A percentile compares a stretch with the other conserved stretches of the same genome.
Evolutionary conservation across 2,113 vertebrate species (phyloP).

Genomic region (Bubo scandiacus): DNA sequence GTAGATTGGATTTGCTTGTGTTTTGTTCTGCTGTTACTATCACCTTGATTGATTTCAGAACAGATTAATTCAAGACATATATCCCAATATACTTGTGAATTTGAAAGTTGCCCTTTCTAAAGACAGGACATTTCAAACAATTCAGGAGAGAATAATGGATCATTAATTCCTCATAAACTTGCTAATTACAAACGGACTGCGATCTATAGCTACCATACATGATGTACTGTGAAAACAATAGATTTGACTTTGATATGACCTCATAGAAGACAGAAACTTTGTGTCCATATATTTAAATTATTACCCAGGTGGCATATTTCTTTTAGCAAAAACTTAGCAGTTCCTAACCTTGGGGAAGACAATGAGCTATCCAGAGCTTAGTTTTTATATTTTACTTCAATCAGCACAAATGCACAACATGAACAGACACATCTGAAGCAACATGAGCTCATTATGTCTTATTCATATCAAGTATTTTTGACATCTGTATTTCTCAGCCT

Average conservation of each 20-base stretch:
- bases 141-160: constrained; percentile 39
- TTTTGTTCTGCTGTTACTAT: background rate
- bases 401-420: background rate
- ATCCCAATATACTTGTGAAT: background rate
- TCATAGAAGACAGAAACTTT: constrained; percentile 7
- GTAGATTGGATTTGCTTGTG: background rate
- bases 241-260: constrained; percentile 31
- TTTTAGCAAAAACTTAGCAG: background rate
- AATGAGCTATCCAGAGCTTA: background rate
- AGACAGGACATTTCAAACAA: constrained; percentile 21
- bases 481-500: background rate
- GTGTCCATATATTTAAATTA: background rate
- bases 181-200: constrained; percentile 44
- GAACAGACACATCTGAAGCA: background rate
- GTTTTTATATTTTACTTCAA: background rate
- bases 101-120: constrained; percentile 19
- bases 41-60: background rate
- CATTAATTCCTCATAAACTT: constrained; percentile 58
- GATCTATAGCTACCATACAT: constrained; percentile 12
- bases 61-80: background rate
- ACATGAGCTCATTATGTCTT: background rate
- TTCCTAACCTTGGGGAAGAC: background rate
- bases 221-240: background rate
- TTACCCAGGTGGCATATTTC: background rate
- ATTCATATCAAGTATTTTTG: background rate